Evolutionary conservation across 2,888 invertebrate species (phyloP), one percentile per base, ranked within the genome.

Genomic region (Aphodius sticticus): DNA sequence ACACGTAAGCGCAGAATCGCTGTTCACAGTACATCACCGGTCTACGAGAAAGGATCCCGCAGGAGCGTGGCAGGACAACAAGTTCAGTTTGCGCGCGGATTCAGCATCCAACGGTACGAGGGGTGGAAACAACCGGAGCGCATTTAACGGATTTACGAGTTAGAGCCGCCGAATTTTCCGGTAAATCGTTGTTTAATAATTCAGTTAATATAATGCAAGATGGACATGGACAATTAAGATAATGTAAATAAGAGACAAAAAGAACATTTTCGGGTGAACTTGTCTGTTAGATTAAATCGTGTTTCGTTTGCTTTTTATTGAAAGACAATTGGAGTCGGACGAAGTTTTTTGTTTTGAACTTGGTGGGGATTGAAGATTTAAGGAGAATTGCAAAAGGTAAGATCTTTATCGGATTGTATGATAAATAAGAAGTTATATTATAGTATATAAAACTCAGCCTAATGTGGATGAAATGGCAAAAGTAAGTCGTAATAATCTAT

Each of bases 21-120:
- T 53, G 53, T 53, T 53, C 53, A 53, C 53, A 53, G 12, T 53
- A 53, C 53, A 9, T 53, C 53, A 53, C 9, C 53, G 53, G 9
- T 53, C 12, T 53, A 1, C 53, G 53, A 9, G 26, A 53, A 7
- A 12, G 53, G 53, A 53, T 53, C 53, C 53, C 53, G 53, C 53
- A 53, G 53, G 53, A 53, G 53, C 7, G 53, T 12, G 53, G 9
- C 53, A 53, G 53, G 53, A 53, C 53, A 53, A 53, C 53, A 53
- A 53, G 53, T 53, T 53, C 53, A 53, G 53, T 53, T 53, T 53
- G 53, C 53, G 53, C 53, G 53, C 53, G 53, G 53, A 53, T 53
- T 53, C 53, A 53, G 53, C 53, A 53, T 53, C 53, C 53, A 53
- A 9, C 53, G 53, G 53, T 53, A 53, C 53, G 53, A 53, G 53